A percentile compares a stretch with the other conserved stretches of the same genome.
These are phyloP conservation scores for Gymnorhina tibicen DNA, from an alignment of 2,113 vertebrate species.

Conservation along the genomic window DNA sequence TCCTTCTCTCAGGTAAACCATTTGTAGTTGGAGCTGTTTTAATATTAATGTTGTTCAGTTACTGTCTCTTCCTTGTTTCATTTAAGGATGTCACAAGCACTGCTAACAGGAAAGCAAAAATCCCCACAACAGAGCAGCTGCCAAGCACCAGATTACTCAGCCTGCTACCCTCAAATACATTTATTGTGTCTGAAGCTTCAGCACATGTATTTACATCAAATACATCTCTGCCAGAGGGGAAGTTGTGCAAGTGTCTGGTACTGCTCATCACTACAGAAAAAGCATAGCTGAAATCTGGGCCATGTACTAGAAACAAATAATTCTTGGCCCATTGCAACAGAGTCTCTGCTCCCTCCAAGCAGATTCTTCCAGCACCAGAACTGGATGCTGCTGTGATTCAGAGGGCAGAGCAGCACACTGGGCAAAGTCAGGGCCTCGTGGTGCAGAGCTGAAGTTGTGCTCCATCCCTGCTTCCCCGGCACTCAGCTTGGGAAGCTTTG, in stretches of 20 bases:
- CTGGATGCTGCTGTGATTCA: background rate
- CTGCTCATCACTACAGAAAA: background rate
- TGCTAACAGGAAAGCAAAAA: slow-evolving; percentile 29
- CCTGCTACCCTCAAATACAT: background rate
- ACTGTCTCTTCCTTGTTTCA: slow-evolving; percentile 16
- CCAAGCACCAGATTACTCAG: slow-evolving; percentile 56
- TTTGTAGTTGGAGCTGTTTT: background rate
- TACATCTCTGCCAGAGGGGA: background rate
- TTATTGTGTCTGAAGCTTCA: slow-evolving; percentile 23
- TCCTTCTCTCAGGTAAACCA: background rate
- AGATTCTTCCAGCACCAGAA: background rate
- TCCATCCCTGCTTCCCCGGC: background rate
- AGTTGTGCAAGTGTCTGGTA: slow-evolving; percentile 21
- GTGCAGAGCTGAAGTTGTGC: accelerated
- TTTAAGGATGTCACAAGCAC: slow-evolving; percentile 13
- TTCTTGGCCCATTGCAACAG: background rate
- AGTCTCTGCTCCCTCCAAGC: background rate
- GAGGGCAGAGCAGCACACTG: background rate
- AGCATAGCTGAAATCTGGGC: background rate
- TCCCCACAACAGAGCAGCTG: slow-evolving; percentile 27
- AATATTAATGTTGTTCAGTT: background rate
- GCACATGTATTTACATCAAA: slow-evolving; percentile 9
- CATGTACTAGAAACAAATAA: background rate
- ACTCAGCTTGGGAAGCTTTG: background rate
- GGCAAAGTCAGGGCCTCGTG: background rate